These are phyloP conservation scores for Drosophila leonis DNA, from an alignment of 2,888 invertebrate genomes.

Conservation along the genomic window DNA sequence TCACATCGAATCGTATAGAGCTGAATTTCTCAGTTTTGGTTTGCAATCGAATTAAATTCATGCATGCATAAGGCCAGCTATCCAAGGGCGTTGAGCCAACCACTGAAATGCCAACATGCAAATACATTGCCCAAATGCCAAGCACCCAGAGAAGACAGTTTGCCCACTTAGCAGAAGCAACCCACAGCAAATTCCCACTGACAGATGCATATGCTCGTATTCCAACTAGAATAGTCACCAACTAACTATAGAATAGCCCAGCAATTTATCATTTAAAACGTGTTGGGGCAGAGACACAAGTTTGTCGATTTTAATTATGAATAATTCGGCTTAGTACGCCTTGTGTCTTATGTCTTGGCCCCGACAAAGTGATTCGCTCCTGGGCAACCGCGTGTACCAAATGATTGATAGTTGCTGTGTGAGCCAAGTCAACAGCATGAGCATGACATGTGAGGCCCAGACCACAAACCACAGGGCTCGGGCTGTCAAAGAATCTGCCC, in stretches of 20 bases:
- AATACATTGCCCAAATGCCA: slow-evolving; percentile 39
- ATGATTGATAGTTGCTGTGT: slow-evolving; percentile 70
- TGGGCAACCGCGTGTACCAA: slow-evolving; percentile 49
- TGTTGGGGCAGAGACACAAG: slow-evolving; percentile 16
- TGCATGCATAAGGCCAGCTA: slow-evolving; percentile 41
- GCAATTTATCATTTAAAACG: slow-evolving; percentile 29
- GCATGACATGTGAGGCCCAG: slow-evolving; percentile 18
- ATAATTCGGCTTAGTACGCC: slow-evolving; percentile 47
- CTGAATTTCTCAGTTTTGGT: slow-evolving; percentile 26
- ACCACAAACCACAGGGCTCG: slow-evolving; percentile 9
- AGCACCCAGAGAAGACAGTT: slow-evolving; percentile 13
- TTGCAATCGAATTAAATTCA: slow-evolving; percentile 45
- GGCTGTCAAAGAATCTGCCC: background rate
- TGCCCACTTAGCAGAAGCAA: slow-evolving; percentile 24
- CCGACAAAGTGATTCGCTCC: slow-evolving; percentile 7
- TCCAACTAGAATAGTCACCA: slow-evolving; percentile 45
- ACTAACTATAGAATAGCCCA: slow-evolving; percentile 61
- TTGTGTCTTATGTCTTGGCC: slow-evolving; percentile 11
- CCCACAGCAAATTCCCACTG: slow-evolving; percentile 45
- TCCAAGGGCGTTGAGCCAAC: slow-evolving; percentile 30
- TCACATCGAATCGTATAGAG: slow-evolving; percentile 23
- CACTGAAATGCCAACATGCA: slow-evolving; percentile 57
- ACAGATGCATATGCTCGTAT: slow-evolving; percentile 26
- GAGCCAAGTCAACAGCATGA: slow-evolving; percentile 27
- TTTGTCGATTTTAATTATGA: slow-evolving; percentile 76